These are phyloP conservation scores for Prunella strophiata DNA, from an alignment of 2,797 vertebrate species.

Conservation along the genomic window DNA sequence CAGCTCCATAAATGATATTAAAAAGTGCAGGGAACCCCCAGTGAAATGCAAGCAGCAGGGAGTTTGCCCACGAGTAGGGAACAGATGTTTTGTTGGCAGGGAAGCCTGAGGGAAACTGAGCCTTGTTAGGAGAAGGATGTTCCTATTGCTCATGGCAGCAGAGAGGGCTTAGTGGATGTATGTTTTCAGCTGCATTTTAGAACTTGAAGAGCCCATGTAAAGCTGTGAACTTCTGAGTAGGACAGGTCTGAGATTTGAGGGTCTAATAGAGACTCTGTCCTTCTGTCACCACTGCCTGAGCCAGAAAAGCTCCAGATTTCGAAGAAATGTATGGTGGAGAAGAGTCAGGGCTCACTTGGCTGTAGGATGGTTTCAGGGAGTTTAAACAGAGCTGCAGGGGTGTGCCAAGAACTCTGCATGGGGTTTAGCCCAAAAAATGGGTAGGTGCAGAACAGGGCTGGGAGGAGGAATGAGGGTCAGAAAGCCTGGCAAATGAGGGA, in stretches of 20 bases:
- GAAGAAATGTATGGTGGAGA: background rate
- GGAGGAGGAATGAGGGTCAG: background rate
- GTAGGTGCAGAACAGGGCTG: conserved; percentile 2
- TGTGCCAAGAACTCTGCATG: background rate
- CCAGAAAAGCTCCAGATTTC: background rate
- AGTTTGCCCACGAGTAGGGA: background rate
- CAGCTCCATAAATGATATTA: fast-evolving
- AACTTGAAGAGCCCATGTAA: background rate
- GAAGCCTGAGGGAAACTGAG: background rate
- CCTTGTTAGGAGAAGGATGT: background rate
- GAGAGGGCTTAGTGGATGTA: background rate
- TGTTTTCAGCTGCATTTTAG: background rate
- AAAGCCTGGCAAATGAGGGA: background rate
- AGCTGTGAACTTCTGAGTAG: background rate
- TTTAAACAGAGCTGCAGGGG: background rate
- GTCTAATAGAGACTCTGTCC: background rate
- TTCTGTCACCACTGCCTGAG: background rate
- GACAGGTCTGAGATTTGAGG: background rate
- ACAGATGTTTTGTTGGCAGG: background rate
- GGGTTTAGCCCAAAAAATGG: background rate
- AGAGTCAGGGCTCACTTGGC: background rate
- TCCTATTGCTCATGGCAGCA: background rate
- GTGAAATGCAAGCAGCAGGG: background rate
- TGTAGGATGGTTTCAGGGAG: background rate
- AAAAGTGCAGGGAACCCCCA: background rate